Base-by-base conservation (phyloP, 2,113 vertebrate genomes). In the Eudyptes chrysolophus region DNA sequence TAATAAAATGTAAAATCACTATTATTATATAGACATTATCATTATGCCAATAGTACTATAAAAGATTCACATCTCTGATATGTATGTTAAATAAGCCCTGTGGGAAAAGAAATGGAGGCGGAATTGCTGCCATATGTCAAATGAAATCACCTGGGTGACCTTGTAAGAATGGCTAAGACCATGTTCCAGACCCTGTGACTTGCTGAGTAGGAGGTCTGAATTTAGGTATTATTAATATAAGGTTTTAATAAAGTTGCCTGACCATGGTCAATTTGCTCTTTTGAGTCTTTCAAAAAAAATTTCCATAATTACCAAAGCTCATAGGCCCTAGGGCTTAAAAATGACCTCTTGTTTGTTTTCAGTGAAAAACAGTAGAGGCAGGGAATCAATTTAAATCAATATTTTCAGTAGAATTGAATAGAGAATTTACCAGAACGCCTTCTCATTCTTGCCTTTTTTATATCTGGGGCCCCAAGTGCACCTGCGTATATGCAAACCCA, bases 101-200 rank as follows among this genome's bases (percentile, higher is more conserved):
- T 93, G 97, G 96, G 97, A 97, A 94, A 92, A 88, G 91, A 97
- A 96, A 91, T 46, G 40, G 64, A 96, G 86, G 42, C 64, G 1
- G 7, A 96, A 96, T 90, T 92, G 81, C 95, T 92, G 62, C 92
- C 18, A 36, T 93, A 81, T 89, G 69, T 97, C 97, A 96, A 40
- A 68, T 70, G 70, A 97, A 98, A 96, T 98, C 97, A 98, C 92
- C 95, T 97, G 83, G 48, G 48, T 97, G 95, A 97, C 94, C 97
- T 96, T 97, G 96, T 87, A 94, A 92, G 94, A 71, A 75, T 89
- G 86, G 65, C 75, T 97, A 95, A 94, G 84, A 90, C 90, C 55
- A 16, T 95, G 87, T 97, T 97, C 64, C 65, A 84, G 78, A 60
- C 65, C 52, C 60, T 68, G 25, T 89, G 84, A 97, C 79, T 90